Evolutionary conservation across 2,888 invertebrate genomes (phyloP).

Genomic region (Tinea trinotella): DNA sequence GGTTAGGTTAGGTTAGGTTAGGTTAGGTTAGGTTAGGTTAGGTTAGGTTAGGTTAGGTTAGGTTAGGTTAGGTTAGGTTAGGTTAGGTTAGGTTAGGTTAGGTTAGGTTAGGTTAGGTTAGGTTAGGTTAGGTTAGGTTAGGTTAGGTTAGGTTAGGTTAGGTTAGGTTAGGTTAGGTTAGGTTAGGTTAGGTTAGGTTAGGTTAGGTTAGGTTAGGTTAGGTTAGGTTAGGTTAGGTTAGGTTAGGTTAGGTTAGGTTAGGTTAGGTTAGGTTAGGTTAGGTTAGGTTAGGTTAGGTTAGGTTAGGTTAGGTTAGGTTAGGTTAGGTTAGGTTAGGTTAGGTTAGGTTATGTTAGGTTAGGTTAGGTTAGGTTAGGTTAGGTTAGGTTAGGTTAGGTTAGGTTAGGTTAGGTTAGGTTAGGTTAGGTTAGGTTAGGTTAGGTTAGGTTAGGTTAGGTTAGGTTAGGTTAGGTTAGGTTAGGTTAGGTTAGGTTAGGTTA

Average conservation of each 20-base stretch:
- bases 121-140: slow-evolving; percentile 27
- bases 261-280: slow-evolving; percentile 28
- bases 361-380: slow-evolving; percentile 28
- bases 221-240: slow-evolving; percentile 29
- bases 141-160: slow-evolving; percentile 28
- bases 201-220: slow-evolving; percentile 30
- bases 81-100: slow-evolving; percentile 26
- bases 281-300: slow-evolving; percentile 27
- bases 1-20: too few relatives aligned
- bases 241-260: slow-evolving; percentile 29
- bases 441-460: slow-evolving; percentile 28
- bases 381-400: slow-evolving; percentile 30
- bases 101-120: too few relatives aligned
- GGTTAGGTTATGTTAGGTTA: too few relatives aligned
- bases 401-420: slow-evolving; percentile 30
- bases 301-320: slow-evolving; percentile 27
- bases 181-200: slow-evolving; percentile 29
- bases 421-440: slow-evolving; percentile 31
- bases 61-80: too few relatives aligned
- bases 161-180: slow-evolving; percentile 29
- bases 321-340: slow-evolving; percentile 28
- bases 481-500: slow-evolving; percentile 30
- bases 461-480: slow-evolving; percentile 31
- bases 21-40: too few relatives aligned
- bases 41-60: too few relatives aligned